Evolutionary conservation across 2,888 invertebrate genomes (phyloP).

Genomic region (Phortica okadai): DNA sequence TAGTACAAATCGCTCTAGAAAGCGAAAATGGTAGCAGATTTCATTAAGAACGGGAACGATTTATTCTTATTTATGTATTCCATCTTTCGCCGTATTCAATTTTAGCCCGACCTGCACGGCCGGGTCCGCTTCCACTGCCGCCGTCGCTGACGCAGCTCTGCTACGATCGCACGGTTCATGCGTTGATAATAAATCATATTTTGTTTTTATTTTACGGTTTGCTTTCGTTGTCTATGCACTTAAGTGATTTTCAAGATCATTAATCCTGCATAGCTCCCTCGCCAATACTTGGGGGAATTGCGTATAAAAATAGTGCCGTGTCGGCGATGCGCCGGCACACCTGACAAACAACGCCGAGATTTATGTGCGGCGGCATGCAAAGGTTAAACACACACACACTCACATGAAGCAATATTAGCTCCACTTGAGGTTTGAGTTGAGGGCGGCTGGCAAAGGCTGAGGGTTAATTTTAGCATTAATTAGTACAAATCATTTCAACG

Average conservation of each 20-base stretch:
- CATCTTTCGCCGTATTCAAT: not conserved
- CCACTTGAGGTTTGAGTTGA: not conserved
- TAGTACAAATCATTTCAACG: constrained; percentile 20
- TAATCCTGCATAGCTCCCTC: constrained; percentile 1
- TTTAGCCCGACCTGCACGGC: not conserved
- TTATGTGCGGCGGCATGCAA: constrained; percentile 7
- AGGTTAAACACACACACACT: constrained; percentile 3
- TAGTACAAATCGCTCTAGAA: not conserved
- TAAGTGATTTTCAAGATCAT: constrained; percentile 33
- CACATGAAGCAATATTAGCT: not conserved
- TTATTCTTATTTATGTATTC: not conserved
- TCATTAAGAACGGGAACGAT: not conserved
- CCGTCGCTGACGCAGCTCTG: not conserved
- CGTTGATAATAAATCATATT: constrained; percentile 24
- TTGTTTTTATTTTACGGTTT: not conserved
- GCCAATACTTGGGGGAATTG: not conserved
- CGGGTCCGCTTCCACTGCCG: not conserved
- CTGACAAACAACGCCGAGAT: constrained; percentile 3
- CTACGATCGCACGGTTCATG: not conserved
- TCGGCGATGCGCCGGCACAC: not conserved
- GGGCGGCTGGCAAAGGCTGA: constrained; percentile 9
- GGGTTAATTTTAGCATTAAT: constrained; percentile 10
- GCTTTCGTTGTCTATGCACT: constrained; percentile 3
- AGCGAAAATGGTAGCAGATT: constrained; percentile 2
- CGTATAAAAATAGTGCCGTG: not conserved